Evolutionary conservation across 2,888 invertebrate species (phyloP), one percentile per base, ranked within the genome.

Genomic region (Sesia bembeciformis): DNA sequence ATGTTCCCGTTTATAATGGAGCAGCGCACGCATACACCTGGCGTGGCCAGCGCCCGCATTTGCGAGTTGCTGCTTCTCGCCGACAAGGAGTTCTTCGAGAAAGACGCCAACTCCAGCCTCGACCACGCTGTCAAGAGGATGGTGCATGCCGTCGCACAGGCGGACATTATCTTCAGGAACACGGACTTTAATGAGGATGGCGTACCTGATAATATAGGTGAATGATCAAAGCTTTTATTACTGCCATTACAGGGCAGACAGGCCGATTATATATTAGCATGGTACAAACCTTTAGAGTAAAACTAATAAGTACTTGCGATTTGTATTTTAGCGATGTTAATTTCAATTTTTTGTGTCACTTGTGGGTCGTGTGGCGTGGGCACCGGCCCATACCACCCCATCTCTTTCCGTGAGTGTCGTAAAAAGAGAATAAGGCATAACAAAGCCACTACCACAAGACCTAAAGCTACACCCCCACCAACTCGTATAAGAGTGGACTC

Each of bases 151-250:
- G 78, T 91, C 1, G 85, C 90, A 1, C 90, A 90, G 58, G 90
- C 90, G 1, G 90, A 91, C 61, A 76, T 90, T 3, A 84, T 91
- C 56, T 91, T 91, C 58, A 81, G 91, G 57, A 89, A 88, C 53
- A 81, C 90, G 0, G 91, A 91, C 62, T 91, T 91, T 57, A 82
- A 91, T 60, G 85, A 86, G 49, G 90, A 91, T 60, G 90, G 90
- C 0, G 55, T 77, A 2, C 89, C 91, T 3, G 91, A 91, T 71
- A 91, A 91, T 65, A 89, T 91, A 58, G 88, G 88, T 83, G 5
- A 23, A 23, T 23, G 42, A 7, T 42, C 42, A 42, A 6, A 42
- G 7, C 5, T 42, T 42, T 42, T 42, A 42, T 6, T 42, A 42
- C 42, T 23, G 23, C 23, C 23, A 23, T 23, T 23, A 23, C 23